Evolutionary conservation across 2,797 vertebrate genomes (phyloP).

Genomic region (Hypotaenidia okinawae): DNA sequence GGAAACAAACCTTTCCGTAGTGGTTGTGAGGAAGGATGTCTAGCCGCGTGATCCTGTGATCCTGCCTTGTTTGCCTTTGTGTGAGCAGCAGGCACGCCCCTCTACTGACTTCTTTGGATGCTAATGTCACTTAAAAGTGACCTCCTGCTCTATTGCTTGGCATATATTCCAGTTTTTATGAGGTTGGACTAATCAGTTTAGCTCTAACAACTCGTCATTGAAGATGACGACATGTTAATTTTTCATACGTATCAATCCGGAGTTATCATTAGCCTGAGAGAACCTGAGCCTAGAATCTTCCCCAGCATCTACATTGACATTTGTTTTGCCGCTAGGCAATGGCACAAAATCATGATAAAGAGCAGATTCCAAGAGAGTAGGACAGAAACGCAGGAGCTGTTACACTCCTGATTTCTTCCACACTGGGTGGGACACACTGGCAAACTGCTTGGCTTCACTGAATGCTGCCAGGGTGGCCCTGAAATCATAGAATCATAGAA

Average conservation of each 20-base stretch:
- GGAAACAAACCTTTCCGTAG: background rate
- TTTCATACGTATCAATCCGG: background rate
- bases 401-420: background rate
- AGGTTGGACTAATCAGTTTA: background rate
- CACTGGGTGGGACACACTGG: background rate
- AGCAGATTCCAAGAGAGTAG: background rate
- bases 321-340: background rate
- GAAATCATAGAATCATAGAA: background rate
- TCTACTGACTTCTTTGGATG: background rate
- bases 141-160: background rate
- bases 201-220: background rate
- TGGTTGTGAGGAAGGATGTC: background rate
- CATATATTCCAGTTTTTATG: background rate
- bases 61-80: background rate
- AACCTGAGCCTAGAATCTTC: background rate
- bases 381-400: background rate
- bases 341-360: background rate
- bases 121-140: background rate
- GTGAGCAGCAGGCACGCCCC: background rate
- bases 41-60: fast-evolving
- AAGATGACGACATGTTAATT: background rate
- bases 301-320: background rate
- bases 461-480: background rate
- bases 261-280: background rate
- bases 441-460: background rate